Percentiles rank a stretch among this genome's conserved stretches.
phyloP scores from a whole-genome alignment of 92 coral and sea anemone genomes.

The Galaxea fascicularis region DNA sequence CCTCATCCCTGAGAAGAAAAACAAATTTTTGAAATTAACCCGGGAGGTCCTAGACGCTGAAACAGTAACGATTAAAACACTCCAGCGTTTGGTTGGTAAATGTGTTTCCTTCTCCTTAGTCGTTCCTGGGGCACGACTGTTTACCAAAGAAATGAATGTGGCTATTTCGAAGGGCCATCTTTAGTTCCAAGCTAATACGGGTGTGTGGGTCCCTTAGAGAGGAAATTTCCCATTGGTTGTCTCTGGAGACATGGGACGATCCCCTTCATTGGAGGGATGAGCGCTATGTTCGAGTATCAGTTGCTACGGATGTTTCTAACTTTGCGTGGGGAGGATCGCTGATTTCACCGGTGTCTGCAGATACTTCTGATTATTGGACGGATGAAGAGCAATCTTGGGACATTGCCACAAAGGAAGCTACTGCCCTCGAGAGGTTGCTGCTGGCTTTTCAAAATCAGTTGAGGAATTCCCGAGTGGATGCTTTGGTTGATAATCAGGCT shows the following conservation, averaged over 20 bases:
- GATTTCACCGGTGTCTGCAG: slow-evolving; percentile 8
- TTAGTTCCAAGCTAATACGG: no score
- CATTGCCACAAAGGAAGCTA: slow-evolving; percentile 9
- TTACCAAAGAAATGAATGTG: no score
- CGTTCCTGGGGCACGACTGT: no score
- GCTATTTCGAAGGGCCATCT: no score
- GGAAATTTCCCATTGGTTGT: slow-evolving; percentile 11
- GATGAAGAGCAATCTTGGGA: slow-evolving; percentile 27
- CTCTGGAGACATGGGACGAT: slow-evolving; percentile 11
- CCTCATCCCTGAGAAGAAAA: slow-evolving; percentile 15
- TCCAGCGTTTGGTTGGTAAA: no score
- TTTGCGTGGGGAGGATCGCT: slow-evolving; percentile 16
- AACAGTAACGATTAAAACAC: background rate
- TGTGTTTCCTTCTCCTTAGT: no score
- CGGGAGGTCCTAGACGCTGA: background rate
- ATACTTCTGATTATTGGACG: slow-evolving; percentile 47
- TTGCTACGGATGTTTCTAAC: slow-evolving; percentile 3
- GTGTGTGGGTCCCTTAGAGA: no score
- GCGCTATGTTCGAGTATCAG: no score
- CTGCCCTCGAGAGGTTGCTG: background rate
- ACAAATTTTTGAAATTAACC: background rate
- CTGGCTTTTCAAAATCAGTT: slow-evolving; percentile 21
- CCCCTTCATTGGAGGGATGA: no score
- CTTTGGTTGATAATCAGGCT: no score
- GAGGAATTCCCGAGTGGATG: slow-evolving; percentile 44